These are phyloP conservation scores for Ariopsis seemanni DNA, from an alignment of 2,113 vertebrate genomes.

Conservation along the genomic window DNA sequence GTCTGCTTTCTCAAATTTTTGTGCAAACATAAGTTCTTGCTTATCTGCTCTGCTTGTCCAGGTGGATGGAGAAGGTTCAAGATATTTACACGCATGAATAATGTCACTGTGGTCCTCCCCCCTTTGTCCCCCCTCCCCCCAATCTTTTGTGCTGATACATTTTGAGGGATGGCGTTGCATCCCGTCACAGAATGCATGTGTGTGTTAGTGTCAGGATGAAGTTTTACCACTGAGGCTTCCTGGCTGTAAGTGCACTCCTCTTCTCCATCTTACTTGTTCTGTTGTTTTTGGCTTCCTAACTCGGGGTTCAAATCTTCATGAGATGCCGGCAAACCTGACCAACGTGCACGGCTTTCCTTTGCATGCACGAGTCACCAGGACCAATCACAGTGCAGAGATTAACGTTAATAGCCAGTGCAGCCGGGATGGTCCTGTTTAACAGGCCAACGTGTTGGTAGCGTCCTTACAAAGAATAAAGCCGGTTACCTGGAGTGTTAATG, in stretches of 20 bases:
- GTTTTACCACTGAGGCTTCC: background rate
- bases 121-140: too few species aligned
- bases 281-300: too few species aligned
- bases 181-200: background rate
- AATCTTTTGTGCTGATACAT: slow-evolving; percentile 25
- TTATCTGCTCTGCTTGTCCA: slow-evolving; percentile 39
- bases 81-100: slow-evolving; percentile 29
- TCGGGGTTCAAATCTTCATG: background rate
- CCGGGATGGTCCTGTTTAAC: background rate
- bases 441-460: background rate
- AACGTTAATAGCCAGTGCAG: background rate
- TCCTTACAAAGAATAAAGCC: background rate
- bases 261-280: background rate
- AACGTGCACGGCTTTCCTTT: background rate
- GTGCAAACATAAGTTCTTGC: background rate
- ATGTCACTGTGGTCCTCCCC: background rate
- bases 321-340: background rate
- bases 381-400: slow-evolving; percentile 29
- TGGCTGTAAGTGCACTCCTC: background rate
- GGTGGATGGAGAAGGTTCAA: slow-evolving; percentile 16
- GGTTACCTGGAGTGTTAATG: slow-evolving; percentile 9
- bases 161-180: background rate
- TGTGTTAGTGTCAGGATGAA: slow-evolving; percentile 50
- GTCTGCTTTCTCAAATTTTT: background rate
- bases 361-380: slow-evolving; percentile 37